Evolutionary conservation across 2,113 vertebrate genomes (phyloP), one percentile per base, ranked within the genome.

Genomic region (Plestiodon gilberti): DNA sequence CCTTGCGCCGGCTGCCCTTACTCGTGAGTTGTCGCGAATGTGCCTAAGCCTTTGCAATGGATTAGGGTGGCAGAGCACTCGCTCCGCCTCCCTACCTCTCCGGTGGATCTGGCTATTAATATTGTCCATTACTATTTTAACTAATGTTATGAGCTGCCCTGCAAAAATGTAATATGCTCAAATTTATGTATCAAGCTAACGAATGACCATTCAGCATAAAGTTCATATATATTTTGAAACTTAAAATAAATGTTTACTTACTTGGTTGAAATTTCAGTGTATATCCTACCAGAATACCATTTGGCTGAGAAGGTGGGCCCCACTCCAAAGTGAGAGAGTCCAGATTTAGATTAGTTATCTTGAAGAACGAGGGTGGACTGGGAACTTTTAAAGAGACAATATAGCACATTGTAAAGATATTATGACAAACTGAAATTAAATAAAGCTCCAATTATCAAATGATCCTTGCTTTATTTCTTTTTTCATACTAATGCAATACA

Each of bases 321-420:
- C 99, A 99, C 86, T 98, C 97, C 91, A 99, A 95, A 82, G 98
- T 99, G 84, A 99, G 89, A 59, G 98, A 98, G 89, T 99, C 98
- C 91, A 97, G 8, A 18, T 97, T 97, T n/a, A 96, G 95, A 87
- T 97, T 96, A 73, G 95, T 93, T 88, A 99, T 97, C 83, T 95
- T 95, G 93, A 99, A 93, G 90, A 96, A 98, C 1, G 97, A 95
- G 0, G 98, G 98, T 76, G 95, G 93, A 28, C 98, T 97, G 3
- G 99, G 99, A 86, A 98, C 99, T 99, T 95, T 87, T 38, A 91
- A 94, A 77, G 92, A 90, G 48, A 95, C 90, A 33, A 90, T 0
- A 91, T 0, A 65, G 64, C 92, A 90, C 38, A 76, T 62, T 33
- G 75, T 25, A 83, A 62, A 43, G 6, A 43, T 61, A 94, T 28